phyloP scores from a whole-genome alignment of 1,140 invertebrate species.

The Tribolium madens region DNA sequence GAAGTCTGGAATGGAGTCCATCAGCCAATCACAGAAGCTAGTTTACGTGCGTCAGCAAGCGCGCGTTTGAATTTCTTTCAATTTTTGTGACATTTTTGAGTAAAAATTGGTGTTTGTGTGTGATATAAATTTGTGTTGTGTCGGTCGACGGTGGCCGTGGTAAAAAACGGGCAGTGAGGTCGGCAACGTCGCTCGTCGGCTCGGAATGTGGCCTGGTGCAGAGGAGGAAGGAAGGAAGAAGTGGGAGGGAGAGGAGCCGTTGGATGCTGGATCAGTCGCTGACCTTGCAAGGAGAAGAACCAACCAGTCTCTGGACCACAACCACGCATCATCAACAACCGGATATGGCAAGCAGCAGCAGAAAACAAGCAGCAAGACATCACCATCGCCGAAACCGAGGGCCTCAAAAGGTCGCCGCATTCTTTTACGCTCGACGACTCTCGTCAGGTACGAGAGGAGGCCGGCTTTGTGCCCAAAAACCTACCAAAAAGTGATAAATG shows the following conservation, averaged over 20 bases:
- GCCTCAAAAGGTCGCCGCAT: slow-evolving; percentile 42
- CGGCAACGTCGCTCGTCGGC: slow-evolving; percentile 40
- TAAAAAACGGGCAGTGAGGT: slow-evolving; percentile 1
- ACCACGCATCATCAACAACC: slow-evolving; percentile 20
- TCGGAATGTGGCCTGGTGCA: slow-evolving; percentile 39
- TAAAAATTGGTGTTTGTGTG: too few relatives aligned
- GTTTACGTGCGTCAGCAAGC: too few relatives aligned
- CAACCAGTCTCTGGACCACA: slow-evolving; percentile 45
- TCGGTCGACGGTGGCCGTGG: not conserved
- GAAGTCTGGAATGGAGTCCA: too few relatives aligned
- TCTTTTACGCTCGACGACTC: slow-evolving; percentile 29
- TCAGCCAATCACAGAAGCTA: too few relatives aligned
- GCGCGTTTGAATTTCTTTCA: too few relatives aligned
- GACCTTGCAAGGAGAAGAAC: slow-evolving; percentile 62
- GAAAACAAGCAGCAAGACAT: slow-evolving; percentile 21
- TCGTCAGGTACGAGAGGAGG: slow-evolving; percentile 7
- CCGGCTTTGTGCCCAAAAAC: not conserved
- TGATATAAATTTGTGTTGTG: too few relatives aligned
- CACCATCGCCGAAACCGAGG: slow-evolving; percentile 47
- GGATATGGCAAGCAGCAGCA: slow-evolving; percentile 13
- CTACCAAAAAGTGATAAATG: not conserved
- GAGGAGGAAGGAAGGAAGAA: slow-evolving; percentile 57
- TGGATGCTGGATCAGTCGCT: slow-evolving; percentile 63
- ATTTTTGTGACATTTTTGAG: too few relatives aligned
- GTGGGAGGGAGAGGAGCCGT: slow-evolving; percentile 53